Base-by-base conservation (phyloP, 2,888 invertebrate species). In the Julus scanicus region DNA sequence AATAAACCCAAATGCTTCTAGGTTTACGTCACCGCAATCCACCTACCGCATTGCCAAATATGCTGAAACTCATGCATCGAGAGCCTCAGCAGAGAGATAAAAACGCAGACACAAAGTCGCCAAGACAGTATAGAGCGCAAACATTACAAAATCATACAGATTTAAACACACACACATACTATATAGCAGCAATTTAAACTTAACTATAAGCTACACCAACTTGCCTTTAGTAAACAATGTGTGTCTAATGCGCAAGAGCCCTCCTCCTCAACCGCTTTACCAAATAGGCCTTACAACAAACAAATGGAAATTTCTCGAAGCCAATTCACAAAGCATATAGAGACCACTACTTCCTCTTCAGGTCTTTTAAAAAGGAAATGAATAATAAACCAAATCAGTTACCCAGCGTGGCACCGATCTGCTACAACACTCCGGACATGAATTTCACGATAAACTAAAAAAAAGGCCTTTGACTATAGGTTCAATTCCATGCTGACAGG, bases 301-400 rank as follows among this genome's bases (percentile, higher is more conserved):
- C 6, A n/a, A 63, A 2, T 63, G 63, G 63, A 63, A n/a, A 5
- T 5, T 5, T n/a, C 63, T 2, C 63, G 17, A 63, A 63, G 6
- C n/a, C n/a, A 63, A n/a, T 63, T 63, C 63, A n/a, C 63, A 63
- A n/a, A 17, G 6, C 63, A 63, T n/a, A 15, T 29, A 29, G 29
- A 6, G n/a, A n/a, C 63, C n/a, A 63, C n/a, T n/a, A 63, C 63
- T 63, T 63, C 63, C 63, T 63, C 63, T n/a, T 63, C 17, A 63
- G 63, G 63, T n/a, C 53, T 63, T 63, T 63, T 63, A 63, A 63
- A 63, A 63, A 63, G 63, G 63, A 63, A 63, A 63, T 63, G 15
- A n/a, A 63, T n/a, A 63, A 63, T 63, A 63, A 63, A 44, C 5
- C 44, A 63, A 63, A n/a, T 63, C 63, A 6, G 63, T n/a, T n/a